phyloP scores from a whole-genome alignment of 2,888 invertebrate genomes.

The Catocala nupta region DNA sequence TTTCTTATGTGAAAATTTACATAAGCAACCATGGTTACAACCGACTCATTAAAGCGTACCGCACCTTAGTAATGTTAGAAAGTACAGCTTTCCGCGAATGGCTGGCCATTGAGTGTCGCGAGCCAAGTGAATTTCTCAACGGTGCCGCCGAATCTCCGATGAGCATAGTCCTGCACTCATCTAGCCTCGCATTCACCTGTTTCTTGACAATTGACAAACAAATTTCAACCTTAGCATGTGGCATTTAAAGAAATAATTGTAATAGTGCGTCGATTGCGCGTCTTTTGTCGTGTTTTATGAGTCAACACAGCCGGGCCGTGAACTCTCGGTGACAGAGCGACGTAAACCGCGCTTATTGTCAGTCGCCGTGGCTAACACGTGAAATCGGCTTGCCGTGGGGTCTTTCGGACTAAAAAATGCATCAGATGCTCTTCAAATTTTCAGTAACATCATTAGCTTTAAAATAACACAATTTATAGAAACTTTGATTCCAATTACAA shows the following conservation, averaged over 20 bases:
- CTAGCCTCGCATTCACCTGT: constrained; percentile 54
- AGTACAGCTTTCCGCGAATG: constrained; percentile 74
- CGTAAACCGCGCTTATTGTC: constrained; percentile 81
- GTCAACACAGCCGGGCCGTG: constrained; percentile 71
- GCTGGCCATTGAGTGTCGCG: constrained; percentile 57
- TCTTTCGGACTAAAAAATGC: constrained; percentile 56
- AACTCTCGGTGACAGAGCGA: constrained; percentile 74
- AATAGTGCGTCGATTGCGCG: constrained; percentile 36
- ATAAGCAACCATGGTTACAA: constrained; percentile 52
- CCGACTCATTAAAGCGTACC: constrained; percentile 55
- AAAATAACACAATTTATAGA: background rate
- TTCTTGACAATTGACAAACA: constrained; percentile 39
- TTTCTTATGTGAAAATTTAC: constrained; percentile 52
- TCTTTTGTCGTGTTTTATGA: constrained; percentile 75
- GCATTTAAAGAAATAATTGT: constrained; percentile 48
- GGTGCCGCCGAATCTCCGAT: constrained; percentile 70
- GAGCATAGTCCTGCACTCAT: constrained; percentile 64
- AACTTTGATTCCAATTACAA: background rate
- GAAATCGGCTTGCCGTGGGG: constrained; percentile 81
- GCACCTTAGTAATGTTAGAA: constrained; percentile 67
- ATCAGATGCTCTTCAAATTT: constrained; percentile 41
- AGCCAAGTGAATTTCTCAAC: constrained; percentile 71
- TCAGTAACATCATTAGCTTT: background rate
- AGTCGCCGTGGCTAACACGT: constrained; percentile 83
- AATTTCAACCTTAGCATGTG: constrained; percentile 54